phyloP scores from a whole-genome alignment of 2,797 vertebrate species.

The Takifugu ocellatus region DNA sequence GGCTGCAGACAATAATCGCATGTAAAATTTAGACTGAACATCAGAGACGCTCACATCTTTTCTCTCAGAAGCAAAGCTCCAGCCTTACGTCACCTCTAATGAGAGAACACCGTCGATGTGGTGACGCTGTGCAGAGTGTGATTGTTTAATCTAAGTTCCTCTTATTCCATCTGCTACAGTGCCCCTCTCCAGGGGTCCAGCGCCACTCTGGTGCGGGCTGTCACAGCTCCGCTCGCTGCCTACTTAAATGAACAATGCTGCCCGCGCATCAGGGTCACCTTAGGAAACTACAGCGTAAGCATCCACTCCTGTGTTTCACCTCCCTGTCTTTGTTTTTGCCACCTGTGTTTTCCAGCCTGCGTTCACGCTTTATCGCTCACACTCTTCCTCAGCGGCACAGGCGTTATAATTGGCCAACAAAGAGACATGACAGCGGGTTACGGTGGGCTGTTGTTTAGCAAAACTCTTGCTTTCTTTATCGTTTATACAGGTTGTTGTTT shows the following conservation, averaged over 20 bases:
- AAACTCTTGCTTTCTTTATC: too few species aligned
- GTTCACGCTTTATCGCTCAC: conserved; percentile 18
- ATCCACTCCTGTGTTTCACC: conserved; percentile 14
- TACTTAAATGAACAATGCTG: conserved; percentile 62
- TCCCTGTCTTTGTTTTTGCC: conserved; percentile 6
- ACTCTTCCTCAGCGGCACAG: not conserved
- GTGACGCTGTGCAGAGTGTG: conserved; percentile 39
- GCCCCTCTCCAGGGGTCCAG: conserved; percentile 66
- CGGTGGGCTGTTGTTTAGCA: too few species aligned
- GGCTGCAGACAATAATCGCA: too few species aligned
- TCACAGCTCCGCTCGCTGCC: conserved; percentile 63
- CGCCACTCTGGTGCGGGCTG: conserved; percentile 52
- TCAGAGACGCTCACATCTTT: too few species aligned
- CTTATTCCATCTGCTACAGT: conserved; percentile 63
- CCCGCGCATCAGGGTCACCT: conserved; percentile 70
- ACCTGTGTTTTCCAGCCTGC: conserved; percentile 16
- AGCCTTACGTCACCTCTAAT: conserved; percentile 25
- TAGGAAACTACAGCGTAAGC: conserved; percentile 36
- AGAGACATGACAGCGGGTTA: too few species aligned
- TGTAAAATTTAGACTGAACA: too few species aligned
- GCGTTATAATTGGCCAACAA: too few species aligned
- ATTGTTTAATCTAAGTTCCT: conserved; percentile 65
- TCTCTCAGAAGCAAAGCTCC: too few species aligned
- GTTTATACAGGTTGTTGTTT: too few species aligned
- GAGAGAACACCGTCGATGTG: conserved; percentile 36